These are phyloP conservation scores for Ceyx erithaca DNA, from an alignment of 2,797 vertebrate species.

Conservation along the genomic window DNA sequence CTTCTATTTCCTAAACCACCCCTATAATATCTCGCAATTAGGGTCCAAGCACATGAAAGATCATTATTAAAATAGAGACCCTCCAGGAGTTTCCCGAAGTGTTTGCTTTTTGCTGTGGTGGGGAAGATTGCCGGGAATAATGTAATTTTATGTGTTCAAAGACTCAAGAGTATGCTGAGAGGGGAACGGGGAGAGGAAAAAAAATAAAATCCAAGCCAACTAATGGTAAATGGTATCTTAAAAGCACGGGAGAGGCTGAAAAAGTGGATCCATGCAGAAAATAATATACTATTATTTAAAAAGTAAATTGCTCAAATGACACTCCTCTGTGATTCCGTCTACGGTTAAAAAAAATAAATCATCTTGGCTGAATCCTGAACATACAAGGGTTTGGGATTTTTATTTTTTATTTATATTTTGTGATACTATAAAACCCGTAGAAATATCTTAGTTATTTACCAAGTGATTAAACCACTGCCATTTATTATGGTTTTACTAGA, in stretches of 20 bases:
- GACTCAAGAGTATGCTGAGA: constrained; percentile 44
- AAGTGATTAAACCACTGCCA: constrained; percentile 78
- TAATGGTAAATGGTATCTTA: constrained; percentile 75
- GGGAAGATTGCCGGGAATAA: constrained; percentile 60
- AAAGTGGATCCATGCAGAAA: constrained; percentile 72
- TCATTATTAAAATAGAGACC: constrained; percentile 63
- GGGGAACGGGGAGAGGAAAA: neutral
- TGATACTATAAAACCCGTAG: constrained; percentile 62
- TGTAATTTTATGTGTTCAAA: constrained; percentile 67
- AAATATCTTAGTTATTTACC: constrained; percentile 77
- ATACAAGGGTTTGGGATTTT: neutral
- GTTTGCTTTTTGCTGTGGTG: constrained; percentile 65
- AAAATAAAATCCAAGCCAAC: neutral
- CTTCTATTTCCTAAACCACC: constrained; percentile 61
- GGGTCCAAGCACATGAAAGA: constrained; percentile 61
- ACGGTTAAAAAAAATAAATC: neutral
- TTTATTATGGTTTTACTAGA: constrained; percentile 76
- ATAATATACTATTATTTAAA: constrained; percentile 79
- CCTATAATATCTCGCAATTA: constrained; percentile 67
- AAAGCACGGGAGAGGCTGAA: constrained; percentile 70
- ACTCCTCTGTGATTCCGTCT: constrained; percentile 38
- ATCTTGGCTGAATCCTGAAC: constrained; percentile 68
- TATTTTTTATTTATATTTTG: constrained; percentile 17
- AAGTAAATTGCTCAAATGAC: constrained; percentile 77
- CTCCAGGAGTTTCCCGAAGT: constrained; percentile 67